phyloP scores from a whole-genome alignment of 2,888 invertebrate genomes.

The Tipula vernalis region DNA sequence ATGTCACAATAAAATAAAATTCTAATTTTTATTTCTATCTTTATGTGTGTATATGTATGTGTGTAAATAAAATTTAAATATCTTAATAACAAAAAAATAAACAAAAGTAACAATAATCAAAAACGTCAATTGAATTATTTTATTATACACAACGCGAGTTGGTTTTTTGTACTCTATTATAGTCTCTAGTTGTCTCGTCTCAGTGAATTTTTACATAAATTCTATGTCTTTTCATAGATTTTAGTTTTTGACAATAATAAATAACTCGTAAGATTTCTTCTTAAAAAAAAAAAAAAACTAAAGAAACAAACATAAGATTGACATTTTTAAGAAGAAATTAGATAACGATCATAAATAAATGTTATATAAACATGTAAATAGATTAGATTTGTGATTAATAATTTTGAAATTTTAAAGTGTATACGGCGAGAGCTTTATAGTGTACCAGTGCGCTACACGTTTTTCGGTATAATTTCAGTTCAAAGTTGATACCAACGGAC shows the following conservation, averaged over 20 bases:
- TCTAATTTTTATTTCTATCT: background rate
- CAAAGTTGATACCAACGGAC: background rate
- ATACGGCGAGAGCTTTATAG: background rate
- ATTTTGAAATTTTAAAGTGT: background rate
- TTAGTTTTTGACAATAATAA: background rate
- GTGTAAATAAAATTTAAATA: background rate
- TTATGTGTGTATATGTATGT: background rate
- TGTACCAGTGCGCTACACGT: background rate
- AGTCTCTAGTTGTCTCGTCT: background rate
- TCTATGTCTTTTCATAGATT: background rate
- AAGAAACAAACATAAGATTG: background rate
- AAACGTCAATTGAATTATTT: constrained; percentile 4
- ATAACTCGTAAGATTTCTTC: background rate
- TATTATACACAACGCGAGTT: background rate
- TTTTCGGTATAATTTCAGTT: background rate
- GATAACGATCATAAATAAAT: constrained; percentile 4
- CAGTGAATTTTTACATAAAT: background rate
- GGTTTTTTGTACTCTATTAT: background rate
- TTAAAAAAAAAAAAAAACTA: background rate
- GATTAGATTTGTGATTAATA: background rate
- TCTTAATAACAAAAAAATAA: background rate
- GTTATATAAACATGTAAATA: background rate
- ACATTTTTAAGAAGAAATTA: background rate
- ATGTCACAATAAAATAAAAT: background rate
- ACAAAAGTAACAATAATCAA: background rate